Conservation (phyloP, 1,140 invertebrate species). For the Sesamia nonagrioides region DNA sequence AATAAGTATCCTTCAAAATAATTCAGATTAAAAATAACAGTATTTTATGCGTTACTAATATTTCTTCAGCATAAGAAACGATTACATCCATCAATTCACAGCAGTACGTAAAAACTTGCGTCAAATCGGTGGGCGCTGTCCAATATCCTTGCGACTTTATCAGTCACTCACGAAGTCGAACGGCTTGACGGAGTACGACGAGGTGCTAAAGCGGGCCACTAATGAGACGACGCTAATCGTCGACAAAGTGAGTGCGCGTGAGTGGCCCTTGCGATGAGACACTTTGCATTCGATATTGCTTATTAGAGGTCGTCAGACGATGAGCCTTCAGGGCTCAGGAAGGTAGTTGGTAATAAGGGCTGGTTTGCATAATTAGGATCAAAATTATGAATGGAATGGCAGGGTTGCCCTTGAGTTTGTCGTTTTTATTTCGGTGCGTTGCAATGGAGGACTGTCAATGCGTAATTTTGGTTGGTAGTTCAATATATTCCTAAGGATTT, state of each 20-base stretch:
- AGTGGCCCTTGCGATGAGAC: constrained; percentile 49
- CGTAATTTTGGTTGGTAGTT: too few species aligned
- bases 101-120: neutral
- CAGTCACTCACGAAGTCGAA: constrained; percentile 59
- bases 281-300: constrained; percentile 44
- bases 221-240: constrained; percentile 78
- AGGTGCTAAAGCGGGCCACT: constrained; percentile 75
- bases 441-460: too few species aligned
- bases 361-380: constrained; percentile 18
- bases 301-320: constrained; percentile 9
- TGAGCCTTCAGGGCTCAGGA: neutral
- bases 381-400: neutral
- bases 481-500: too few species aligned
- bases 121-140: neutral
- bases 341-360: neutral
- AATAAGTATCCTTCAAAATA: too few species aligned
- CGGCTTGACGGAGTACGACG: constrained; percentile 40
- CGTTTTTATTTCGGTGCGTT: too few species aligned
- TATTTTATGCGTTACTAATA: too few species aligned
- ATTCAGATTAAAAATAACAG: too few species aligned
- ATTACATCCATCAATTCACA: neutral
- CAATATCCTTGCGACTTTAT: constrained; percentile 54
- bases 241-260: constrained; percentile 68
- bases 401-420: too few species aligned
- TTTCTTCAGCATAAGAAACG: neutral